A percentile compares a stretch with the other conserved stretches of the same genome.
These are phyloP conservation scores for Hesperia comma DNA, from an alignment of 2,888 invertebrate species.

Conservation along the genomic window DNA sequence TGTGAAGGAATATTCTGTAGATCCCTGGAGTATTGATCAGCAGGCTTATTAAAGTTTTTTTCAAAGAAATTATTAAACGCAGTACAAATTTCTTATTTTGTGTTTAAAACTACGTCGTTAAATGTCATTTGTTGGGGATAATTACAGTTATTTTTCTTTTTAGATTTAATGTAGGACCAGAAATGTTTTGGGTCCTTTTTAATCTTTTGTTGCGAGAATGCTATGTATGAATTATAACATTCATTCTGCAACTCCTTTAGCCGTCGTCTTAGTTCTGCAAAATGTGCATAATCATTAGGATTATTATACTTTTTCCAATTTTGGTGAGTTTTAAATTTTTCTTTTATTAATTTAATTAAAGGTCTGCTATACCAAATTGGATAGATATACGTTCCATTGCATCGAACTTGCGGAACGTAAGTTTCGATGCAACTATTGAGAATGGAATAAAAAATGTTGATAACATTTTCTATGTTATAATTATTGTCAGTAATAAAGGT, in stretches of 20 bases:
- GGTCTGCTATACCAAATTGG: slow-evolving; percentile 40
- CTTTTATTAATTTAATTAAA: no score
- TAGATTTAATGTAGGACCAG: no score
- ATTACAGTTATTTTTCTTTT: no score
- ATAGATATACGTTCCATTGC: slow-evolving; percentile 12
- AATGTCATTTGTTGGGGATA: slow-evolving; percentile 34
- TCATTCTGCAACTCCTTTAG: slow-evolving; percentile 11
- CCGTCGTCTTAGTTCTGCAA: slow-evolving; percentile 22
- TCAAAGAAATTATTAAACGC: slow-evolving; percentile 13
- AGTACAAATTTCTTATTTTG: slow-evolving; percentile 2
- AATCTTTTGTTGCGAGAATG: slow-evolving; percentile 23
- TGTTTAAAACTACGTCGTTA: no score
- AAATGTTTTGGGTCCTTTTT: slow-evolving; percentile 34
- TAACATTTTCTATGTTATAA: no score
- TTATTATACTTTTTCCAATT: no score
- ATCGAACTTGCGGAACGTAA: no score
- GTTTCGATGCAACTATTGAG: no score
- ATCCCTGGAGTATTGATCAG: neutral
- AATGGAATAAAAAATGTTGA: no score
- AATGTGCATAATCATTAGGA: no score
- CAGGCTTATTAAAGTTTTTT: slow-evolving; percentile 1
- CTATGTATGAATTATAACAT: slow-evolving; percentile 24
- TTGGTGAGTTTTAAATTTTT: no score
- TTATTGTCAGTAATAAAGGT: no score
- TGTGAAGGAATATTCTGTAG: neutral